Base-by-base conservation (phyloP, 2,113 vertebrate species). In the Lamprotornis superbus region DNA sequence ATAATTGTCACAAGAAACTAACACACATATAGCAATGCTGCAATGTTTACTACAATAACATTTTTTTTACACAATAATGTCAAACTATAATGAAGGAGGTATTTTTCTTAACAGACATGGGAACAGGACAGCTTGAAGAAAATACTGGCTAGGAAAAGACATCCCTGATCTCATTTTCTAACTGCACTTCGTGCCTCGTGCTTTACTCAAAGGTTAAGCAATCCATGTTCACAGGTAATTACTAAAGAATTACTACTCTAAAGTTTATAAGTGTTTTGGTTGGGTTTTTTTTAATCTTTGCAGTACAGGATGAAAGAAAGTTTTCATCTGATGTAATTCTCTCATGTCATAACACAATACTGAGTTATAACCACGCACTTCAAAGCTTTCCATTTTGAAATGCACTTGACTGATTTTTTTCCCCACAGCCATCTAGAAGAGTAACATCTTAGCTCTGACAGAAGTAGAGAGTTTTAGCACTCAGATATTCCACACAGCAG, bases 311-410 rank as follows among this genome's bases (percentile, higher is more conserved):
- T 53, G 24, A 77, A 89, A 44, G 7, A 24, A 74, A 67, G 35
- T 33, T 30, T 84, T 87, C 55, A 79, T 47, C 53, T 50, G 28
- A 83, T 28, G 19, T 17, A 74, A 79, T 60, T 64, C 59, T 53
- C 33, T 42, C 53, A 30, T 27, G 64, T 37, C 19, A 5, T 22
- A 56, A 87, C 64, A 73, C 25, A 71, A 71, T 15, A 49, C n/a
- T 42, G 19, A 61, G 46, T 74, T 69, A 49, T 17, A 73, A 57
- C 23, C 27, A 42, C 1, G 13, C 11, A 64, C 37, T 73, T 57
- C 68, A 93, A 93, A 91, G 81, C 40, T 91, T 82, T 53, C 49
- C 24, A 70, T 67, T 89, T 76, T 63, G 35, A 93, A 93, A 87
- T 5, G 7, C 35, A 74, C 33, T 55, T 91, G 78, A 83, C 55